A percentile compares a stretch with the other conserved stretches of the same genome.
Conservation (phyloP, 2,888 invertebrate genomes). For the Pseudanteris insignis region DNA sequence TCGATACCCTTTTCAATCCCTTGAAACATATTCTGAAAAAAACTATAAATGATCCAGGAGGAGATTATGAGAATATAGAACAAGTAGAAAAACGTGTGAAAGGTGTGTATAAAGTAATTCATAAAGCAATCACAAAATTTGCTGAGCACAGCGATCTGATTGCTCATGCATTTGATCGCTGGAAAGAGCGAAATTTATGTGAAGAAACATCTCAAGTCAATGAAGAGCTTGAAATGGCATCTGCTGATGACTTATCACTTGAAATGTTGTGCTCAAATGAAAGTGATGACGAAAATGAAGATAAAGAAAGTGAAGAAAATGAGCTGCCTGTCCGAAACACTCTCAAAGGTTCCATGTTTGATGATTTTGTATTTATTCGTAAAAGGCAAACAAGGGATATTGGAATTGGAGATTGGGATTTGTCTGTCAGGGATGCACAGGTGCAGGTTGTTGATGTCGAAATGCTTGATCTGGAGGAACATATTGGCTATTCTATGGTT, state of each 20-base stretch:
- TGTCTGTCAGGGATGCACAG: conserved; percentile 46
- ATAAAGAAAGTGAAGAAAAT: conserved; percentile 47
- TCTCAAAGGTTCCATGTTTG: conserved; percentile 39
- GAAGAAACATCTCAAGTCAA: background rate
- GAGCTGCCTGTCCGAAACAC: background rate
- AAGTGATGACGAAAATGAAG: conserved; percentile 51
- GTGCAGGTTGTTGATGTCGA: conserved; percentile 54
- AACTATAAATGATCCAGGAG: conserved; percentile 12
- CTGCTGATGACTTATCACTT: conserved; percentile 7
- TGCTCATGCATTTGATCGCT: conserved; percentile 5
- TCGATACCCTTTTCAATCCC: conserved; percentile 49
- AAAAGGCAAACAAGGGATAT: conserved; percentile 47
- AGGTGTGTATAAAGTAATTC: conserved; percentile 11
- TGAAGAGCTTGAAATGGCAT: background rate
- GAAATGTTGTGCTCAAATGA: conserved; percentile 59
- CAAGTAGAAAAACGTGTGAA: conserved; percentile 12
- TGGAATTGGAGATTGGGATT: conserved; percentile 44
- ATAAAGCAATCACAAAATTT: conserved; percentile 23
- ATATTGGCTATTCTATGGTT: conserved; percentile 55
- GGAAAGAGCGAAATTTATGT: conserved; percentile 10
- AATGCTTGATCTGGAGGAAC: conserved; percentile 57
- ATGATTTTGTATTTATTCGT: conserved; percentile 49
- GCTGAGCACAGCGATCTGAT: conserved; percentile 29
- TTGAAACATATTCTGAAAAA: conserved; percentile 49
- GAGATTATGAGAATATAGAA: conserved; percentile 17